phyloP scores from a whole-genome alignment of 2,113 vertebrate genomes.

The Ophiodon elongatus region DNA sequence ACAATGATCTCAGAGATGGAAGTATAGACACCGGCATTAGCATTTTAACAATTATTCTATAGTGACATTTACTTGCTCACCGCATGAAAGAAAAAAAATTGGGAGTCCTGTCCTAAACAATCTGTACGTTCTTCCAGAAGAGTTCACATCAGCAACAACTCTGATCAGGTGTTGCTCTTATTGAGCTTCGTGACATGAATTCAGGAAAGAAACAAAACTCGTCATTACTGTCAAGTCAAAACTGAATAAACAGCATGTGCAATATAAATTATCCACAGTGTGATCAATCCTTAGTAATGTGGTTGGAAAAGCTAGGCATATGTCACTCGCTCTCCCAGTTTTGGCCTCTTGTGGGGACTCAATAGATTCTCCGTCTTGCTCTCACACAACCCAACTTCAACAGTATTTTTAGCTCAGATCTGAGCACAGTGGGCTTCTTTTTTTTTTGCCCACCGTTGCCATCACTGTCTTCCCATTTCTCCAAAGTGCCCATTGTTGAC shows the following conservation, averaged over 20 bases:
- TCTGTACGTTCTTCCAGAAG: slow-evolving; percentile 40
- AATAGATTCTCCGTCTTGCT: not conserved
- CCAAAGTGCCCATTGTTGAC: slow-evolving; percentile 44
- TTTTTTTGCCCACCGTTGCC: not conserved
- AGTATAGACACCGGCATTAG: slow-evolving; percentile 21
- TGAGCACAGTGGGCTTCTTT: slow-evolving; percentile 2
- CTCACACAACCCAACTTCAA: not conserved
- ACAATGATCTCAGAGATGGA: slow-evolving; percentile 16
- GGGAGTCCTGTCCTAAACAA: slow-evolving; percentile 36
- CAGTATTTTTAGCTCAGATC: not conserved
- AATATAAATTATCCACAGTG: slow-evolving; percentile 35
- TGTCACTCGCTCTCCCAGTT: slow-evolving; percentile 29
- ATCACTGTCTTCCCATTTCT: slow-evolving; percentile 28
- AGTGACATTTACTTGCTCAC: slow-evolving; percentile 25
- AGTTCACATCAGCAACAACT: slow-evolving; percentile 33
- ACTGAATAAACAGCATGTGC: slow-evolving; percentile 48
- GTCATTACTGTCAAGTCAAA: slow-evolving; percentile 38
- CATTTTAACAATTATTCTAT: slow-evolving; percentile 18
- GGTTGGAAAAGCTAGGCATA: slow-evolving; percentile 19
- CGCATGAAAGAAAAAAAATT: slow-evolving; percentile 21
- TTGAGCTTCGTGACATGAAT: not conserved
- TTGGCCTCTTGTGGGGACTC: slow-evolving; percentile 24
- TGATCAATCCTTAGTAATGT: slow-evolving; percentile 27
- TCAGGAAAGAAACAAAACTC: slow-evolving; percentile 23
- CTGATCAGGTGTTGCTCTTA: slow-evolving; percentile 10